phyloP scores from a whole-genome alignment of 2,888 invertebrate species.

The Melanargia galathea region DNA sequence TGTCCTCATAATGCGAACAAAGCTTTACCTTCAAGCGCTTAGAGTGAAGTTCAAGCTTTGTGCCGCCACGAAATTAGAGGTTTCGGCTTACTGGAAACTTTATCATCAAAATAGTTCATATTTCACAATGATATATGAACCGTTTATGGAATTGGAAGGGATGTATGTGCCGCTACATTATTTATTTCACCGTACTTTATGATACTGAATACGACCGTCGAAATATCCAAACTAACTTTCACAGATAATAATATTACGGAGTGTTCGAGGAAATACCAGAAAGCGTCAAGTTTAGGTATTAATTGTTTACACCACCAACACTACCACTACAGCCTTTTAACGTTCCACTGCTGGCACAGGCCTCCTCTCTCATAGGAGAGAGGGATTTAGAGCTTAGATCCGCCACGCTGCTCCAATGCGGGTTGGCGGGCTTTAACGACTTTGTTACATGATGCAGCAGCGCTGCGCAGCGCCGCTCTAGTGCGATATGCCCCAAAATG shows the following conservation, averaged over 20 bases:
- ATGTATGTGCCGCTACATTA: slow-evolving; percentile 7
- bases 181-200: slow-evolving; percentile 17
- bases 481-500: no score
- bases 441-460: no score
- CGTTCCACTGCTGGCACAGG: no score
- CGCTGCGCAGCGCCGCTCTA: no score
- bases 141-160: slow-evolving; percentile 16
- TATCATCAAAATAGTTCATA: slow-evolving; percentile 25
- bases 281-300: no score
- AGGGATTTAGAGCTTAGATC: no score
- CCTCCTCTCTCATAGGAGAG: no score
- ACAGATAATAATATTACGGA: background rate
- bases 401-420: no score
- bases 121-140: slow-evolving; percentile 22
- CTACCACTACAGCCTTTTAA: no score
- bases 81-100: slow-evolving; percentile 29
- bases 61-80: slow-evolving; percentile 28
- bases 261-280: background rate
- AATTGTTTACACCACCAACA: no score
- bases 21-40: slow-evolving; percentile 22
- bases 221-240: background rate
- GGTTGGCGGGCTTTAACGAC: no score
- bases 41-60: slow-evolving; percentile 33
- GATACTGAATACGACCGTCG: background rate
- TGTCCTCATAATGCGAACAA: slow-evolving; percentile 1